Evolutionary conservation across 2,797 vertebrate species (phyloP), one percentile per base, ranked within the genome.

Genomic region (Amblyopsis hoosieri): DNA sequence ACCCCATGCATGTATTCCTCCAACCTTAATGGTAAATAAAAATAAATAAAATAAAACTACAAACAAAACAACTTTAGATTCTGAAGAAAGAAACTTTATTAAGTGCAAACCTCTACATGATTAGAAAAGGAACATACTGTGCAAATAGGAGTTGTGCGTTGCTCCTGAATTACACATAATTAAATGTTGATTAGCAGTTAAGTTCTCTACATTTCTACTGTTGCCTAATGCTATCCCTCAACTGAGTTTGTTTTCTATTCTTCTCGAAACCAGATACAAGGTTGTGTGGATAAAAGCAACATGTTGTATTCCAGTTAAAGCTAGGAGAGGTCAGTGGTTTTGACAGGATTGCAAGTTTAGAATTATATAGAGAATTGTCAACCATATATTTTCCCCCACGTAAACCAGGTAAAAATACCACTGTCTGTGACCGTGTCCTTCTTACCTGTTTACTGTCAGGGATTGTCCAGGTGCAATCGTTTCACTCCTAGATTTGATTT

Each of bases 31-130:
- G 52, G 11, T 75, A 78, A 72, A 86, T 87, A 81, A 87, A 81
- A 86, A 73, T 64, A 79, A 71, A 86, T 64, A 23, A 79, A 71
- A 86, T 64, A 23, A 23, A 23, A 23, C 23, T 3, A 23, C 23
- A 23, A 23, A 23, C 23, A 23, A 23, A 23, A 23, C 75, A 64
- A 79, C 73, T 84, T 62, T 66, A 75, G 65, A 51, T 84, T 82
- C 64, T 87, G 84, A 86, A 88, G 86, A 84, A 86, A 82, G 84
- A 85, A 80, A 85, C 75, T 91, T 91, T 90, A 91, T 91, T 54
- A 55, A 89, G 86, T 86, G 89, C 85, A 90, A 87, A 86, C 82
- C 73, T 92, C 87, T 83, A 89, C 89, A 91, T 79, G 77, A 37
- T 83, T 89, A 79, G 77, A 84, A 87, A 87, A 87, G 79, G 78